Evolutionary conservation across 1,140 invertebrate species (phyloP).

Genomic region (Anadara kagoshimensis): DNA sequence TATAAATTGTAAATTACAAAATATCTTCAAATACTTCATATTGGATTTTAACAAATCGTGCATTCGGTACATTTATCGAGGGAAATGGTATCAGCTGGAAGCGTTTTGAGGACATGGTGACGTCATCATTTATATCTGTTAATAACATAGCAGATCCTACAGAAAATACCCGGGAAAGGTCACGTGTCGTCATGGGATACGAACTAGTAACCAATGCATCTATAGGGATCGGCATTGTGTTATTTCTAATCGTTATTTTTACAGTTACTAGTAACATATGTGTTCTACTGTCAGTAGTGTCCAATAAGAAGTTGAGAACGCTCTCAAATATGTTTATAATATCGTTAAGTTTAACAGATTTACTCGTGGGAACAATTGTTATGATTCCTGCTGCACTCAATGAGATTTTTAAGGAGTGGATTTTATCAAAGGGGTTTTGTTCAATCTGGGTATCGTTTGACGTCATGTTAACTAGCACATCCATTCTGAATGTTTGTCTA

Average conservation of each 20-base stretch:
- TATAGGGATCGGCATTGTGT: constrained; percentile 37
- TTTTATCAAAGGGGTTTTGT: constrained; percentile 95
- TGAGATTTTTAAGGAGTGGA: constrained; percentile 85
- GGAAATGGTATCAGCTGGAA: too few relatives aligned
- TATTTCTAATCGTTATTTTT: constrained; percentile 48
- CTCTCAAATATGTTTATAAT: constrained; percentile 97
- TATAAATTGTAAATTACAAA: too few relatives aligned
- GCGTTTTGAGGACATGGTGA: too few relatives aligned
- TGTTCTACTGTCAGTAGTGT: constrained; percentile 88
- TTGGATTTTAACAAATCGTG: too few relatives aligned
- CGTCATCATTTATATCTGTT: too few relatives aligned
- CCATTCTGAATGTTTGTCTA: constrained; percentile 97
- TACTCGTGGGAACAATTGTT: constrained; percentile 86
- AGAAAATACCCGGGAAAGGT: too few relatives aligned
- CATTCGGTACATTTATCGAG: too few relatives aligned
- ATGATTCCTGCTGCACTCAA: constrained; percentile 80
- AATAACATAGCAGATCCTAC: too few relatives aligned
- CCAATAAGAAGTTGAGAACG: constrained; percentile 90
- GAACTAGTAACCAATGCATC: too few relatives aligned
- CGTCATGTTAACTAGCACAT: constrained; percentile 98
- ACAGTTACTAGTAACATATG: constrained; percentile 84
- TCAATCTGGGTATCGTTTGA: constrained; percentile 99
- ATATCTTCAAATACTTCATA: too few relatives aligned
- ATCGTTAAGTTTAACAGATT: constrained; percentile 94
- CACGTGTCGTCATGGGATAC: too few relatives aligned